Conservation (phyloP, 2,113 vertebrate genomes). For the Odocoileus hemionus region DNA sequence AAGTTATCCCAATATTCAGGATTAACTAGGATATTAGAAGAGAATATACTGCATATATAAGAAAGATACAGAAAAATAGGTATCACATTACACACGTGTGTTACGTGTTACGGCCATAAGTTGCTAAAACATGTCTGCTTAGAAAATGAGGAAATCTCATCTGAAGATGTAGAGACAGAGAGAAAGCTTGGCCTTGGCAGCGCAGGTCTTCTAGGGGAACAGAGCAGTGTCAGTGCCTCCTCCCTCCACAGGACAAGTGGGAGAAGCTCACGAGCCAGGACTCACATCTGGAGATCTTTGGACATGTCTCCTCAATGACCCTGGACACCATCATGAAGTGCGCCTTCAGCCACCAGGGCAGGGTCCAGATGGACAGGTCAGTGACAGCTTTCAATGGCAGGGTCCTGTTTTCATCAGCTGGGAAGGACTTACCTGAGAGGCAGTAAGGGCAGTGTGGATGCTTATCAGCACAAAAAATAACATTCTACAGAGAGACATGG, state of each 20-base stretch:
- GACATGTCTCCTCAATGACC: neutral
- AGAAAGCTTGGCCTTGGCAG: neutral
- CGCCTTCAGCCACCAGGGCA: neutral
- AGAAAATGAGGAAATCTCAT: neutral
- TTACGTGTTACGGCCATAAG: neutral
- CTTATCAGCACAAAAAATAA: neutral
- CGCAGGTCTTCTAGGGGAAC: neutral
- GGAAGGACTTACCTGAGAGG: neutral
- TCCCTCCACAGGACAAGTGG: neutral
- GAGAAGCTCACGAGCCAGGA: neutral
- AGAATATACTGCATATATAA: neutral
- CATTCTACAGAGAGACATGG: neutral
- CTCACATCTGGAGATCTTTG: neutral
- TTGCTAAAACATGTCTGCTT: neutral
- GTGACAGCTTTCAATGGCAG: neutral
- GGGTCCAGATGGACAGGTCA: neutral
- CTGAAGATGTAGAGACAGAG: neutral
- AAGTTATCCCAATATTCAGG: neutral
- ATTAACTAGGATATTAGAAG: neutral
- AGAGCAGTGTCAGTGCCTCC: neutral
- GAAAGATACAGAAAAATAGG: neutral
- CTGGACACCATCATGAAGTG: neutral
- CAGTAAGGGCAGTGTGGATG: neutral
- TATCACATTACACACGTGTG: neutral
- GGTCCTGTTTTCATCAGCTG: neutral